Conservation (phyloP, 2,113 vertebrate species). For the Empidonax alnorum region DNA sequence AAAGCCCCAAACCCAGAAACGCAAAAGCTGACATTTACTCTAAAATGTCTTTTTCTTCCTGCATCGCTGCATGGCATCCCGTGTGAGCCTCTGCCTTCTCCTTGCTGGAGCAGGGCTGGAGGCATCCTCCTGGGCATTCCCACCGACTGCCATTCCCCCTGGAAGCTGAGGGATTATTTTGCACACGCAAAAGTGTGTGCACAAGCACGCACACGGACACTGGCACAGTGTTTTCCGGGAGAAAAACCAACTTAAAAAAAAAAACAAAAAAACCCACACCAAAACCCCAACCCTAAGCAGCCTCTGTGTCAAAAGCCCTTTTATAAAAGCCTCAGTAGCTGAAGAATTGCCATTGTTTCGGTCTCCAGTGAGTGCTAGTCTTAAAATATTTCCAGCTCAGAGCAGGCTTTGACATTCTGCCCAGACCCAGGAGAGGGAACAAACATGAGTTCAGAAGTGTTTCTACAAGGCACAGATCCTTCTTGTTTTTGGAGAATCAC, state of each 20-base stretch:
- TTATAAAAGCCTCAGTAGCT: slow-evolving; percentile 51
- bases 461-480: slow-evolving; percentile 12
- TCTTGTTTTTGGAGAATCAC: background rate
- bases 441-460: slow-evolving; percentile 18
- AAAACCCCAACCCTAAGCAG: background rate
- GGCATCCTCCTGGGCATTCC: background rate
- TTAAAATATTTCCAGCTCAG: slow-evolving; percentile 67
- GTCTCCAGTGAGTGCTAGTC: slow-evolving; percentile 60
- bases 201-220: fast-evolving
- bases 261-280: fast-evolving
- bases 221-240: background rate
- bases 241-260: background rate
- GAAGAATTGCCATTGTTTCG: slow-evolving; percentile 64
- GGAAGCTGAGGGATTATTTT: background rate
- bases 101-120: background rate
- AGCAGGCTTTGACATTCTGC: slow-evolving; percentile 68
- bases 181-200: background rate
- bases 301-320: slow-evolving; percentile 58
- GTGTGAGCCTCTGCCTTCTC: background rate
- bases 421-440: slow-evolving; percentile 59
- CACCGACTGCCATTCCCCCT: background rate
- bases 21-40: slow-evolving; percentile 57
- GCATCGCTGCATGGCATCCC: background rate
- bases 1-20: slow-evolving; percentile 43
- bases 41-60: slow-evolving; percentile 48